A percentile compares a stretch with the other conserved stretches of the same genome.
phyloP scores from a whole-genome alignment of 2,888 invertebrate species.

The Aleiodes leptofemur region DNA sequence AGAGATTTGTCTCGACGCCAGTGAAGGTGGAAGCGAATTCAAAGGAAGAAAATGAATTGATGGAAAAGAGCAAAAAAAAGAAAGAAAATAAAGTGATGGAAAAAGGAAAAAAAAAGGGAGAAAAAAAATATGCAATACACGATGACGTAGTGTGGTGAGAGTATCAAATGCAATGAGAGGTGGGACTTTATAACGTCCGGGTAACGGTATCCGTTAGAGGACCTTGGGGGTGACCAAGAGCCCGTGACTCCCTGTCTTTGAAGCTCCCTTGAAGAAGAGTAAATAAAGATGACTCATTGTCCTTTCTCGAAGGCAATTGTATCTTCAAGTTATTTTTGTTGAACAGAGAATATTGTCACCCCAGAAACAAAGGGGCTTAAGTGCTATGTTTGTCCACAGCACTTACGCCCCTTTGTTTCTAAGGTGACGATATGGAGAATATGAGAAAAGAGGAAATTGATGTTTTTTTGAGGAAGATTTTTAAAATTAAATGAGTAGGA shows the following conservation, averaged over 20 bases:
- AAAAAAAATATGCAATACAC: constrained; percentile 30
- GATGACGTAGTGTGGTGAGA: constrained; percentile 35
- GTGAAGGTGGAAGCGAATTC: constrained; percentile 22
- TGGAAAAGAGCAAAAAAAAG: background rate
- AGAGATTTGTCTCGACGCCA: background rate
- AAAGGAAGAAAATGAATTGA: no score
- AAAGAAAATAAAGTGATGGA: background rate
- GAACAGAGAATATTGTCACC: no score
- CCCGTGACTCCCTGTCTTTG: constrained; percentile 26
- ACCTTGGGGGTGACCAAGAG: constrained; percentile 44
- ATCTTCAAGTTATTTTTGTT: no score
- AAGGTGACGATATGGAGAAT: no score
- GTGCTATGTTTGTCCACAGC: background rate
- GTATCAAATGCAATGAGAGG: constrained; percentile 28
- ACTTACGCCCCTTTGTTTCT: no score
- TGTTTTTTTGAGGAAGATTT: no score
- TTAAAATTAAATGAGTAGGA: no score
- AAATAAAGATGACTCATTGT: constrained; percentile 6
- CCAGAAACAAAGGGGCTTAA: no score
- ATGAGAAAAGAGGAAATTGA: no score
- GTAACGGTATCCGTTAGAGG: constrained; percentile 41
- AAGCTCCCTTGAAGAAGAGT: background rate
- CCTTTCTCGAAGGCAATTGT: background rate
- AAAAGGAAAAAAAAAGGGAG: background rate
- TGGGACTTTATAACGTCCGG: constrained; percentile 38